phyloP scores from a whole-genome alignment of 1,140 invertebrate genomes.

The Oedothorax gibbosus region DNA sequence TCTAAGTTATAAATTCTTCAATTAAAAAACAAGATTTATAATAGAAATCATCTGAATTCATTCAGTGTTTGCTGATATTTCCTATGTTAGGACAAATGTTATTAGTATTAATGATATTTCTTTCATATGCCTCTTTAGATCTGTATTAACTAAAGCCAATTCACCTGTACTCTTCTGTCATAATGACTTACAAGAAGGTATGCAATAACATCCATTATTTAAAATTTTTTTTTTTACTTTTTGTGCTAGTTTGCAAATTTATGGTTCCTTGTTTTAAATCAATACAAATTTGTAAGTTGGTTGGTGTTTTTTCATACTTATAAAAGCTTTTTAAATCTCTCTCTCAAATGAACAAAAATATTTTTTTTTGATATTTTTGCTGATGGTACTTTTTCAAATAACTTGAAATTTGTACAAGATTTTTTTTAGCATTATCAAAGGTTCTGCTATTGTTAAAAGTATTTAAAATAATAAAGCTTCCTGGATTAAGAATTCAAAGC shows the following conservation, averaged over 20 bases:
- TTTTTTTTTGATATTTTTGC: too few relatives aligned
- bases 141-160: conserved; percentile 64
- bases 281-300: background rate
- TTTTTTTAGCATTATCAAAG: too few relatives aligned
- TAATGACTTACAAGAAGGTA: conserved; percentile 97
- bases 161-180: conserved; percentile 96
- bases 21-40: too few relatives aligned
- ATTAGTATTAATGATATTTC: background rate
- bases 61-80: too few relatives aligned
- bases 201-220: conserved; percentile 61
- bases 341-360: background rate
- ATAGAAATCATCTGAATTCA: too few relatives aligned
- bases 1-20: too few relatives aligned
- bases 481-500: too few relatives aligned
- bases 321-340: background rate
- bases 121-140: conserved; percentile 4
- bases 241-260: background rate
- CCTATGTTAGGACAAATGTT: too few relatives aligned
- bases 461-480: too few relatives aligned
- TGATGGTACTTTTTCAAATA: too few relatives aligned
- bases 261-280: background rate
- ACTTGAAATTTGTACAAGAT: too few relatives aligned
- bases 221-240: conserved; percentile 61
- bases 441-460: too few relatives aligned
- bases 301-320: background rate